phyloP scores from a whole-genome alignment of 2,888 invertebrate genomes.

The Alitta virens region DNA sequence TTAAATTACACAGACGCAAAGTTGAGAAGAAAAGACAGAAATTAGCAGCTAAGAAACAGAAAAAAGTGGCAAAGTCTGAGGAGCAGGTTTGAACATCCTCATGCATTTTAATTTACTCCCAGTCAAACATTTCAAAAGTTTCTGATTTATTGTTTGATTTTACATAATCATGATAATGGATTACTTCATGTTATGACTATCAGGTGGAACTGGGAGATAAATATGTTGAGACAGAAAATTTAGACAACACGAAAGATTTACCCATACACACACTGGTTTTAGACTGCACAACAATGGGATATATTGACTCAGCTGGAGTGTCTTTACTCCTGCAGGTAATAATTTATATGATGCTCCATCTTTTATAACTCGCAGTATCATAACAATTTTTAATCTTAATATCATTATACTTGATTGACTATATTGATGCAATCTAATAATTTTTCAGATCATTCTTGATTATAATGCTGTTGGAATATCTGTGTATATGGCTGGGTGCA shows the following conservation, averaged over 20 bases:
- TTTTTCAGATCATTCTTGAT: constrained; percentile 42
- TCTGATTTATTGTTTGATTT: too few relatives aligned
- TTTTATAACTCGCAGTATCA: neutral
- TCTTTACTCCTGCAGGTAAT: constrained; percentile 19
- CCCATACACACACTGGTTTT: constrained; percentile 10
- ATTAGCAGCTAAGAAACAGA: neutral
- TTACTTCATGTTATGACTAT: too few relatives aligned
- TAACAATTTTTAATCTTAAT: neutral
- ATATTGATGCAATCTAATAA: neutral
- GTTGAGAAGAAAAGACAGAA: constrained; percentile 1
- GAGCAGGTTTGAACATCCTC: too few relatives aligned
- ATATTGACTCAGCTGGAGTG: constrained; percentile 20
- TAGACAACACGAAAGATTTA: neutral
- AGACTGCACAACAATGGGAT: constrained; percentile 22
- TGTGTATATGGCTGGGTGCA: constrained; percentile 48
- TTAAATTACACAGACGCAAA: constrained; percentile 28
- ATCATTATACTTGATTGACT: neutral
- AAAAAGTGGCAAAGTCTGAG: neutral
- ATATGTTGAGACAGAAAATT: too few relatives aligned
- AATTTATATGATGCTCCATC: neutral
- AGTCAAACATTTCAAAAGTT: too few relatives aligned
- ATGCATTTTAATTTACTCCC: too few relatives aligned
- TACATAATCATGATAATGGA: too few relatives aligned
- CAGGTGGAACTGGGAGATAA: too few relatives aligned
- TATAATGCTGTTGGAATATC: constrained; percentile 42